These are phyloP conservation scores for Luidia sarsii DNA, from an alignment of 53 echinoderm and acorn worm species.

Conservation along the genomic window DNA sequence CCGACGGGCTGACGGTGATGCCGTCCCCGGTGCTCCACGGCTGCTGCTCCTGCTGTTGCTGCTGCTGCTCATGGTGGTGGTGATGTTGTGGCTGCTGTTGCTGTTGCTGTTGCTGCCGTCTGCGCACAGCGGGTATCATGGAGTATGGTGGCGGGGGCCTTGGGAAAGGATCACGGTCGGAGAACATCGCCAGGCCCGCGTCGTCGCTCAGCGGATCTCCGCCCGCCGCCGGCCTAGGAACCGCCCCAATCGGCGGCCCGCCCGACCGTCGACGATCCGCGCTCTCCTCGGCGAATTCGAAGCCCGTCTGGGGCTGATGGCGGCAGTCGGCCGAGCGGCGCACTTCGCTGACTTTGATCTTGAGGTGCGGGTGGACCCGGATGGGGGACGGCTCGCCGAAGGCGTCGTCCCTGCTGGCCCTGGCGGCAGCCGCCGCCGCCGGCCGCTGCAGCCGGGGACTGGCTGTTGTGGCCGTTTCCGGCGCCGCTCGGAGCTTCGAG, in stretches of 20 bases:
- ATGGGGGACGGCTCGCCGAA: neutral
- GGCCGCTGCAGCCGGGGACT: too few species aligned
- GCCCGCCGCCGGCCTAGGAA: neutral
- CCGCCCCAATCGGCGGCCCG: neutral
- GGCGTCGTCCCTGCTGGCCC: too few species aligned
- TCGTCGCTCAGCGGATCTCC: too few species aligned
- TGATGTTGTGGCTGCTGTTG: too few species aligned
- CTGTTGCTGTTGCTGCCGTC: neutral
- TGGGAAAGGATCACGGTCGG: conserved; percentile 20
- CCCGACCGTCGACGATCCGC: neutral
- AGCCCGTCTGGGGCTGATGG: neutral
- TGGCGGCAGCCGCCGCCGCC: too few species aligned
- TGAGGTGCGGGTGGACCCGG: neutral
- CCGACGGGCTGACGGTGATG: conserved; percentile 46
- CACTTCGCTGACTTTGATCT: neutral
- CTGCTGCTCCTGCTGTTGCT: too few species aligned
- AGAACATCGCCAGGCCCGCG: neutral
- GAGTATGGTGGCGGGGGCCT: neutral
- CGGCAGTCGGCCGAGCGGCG: neutral
- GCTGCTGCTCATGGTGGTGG: too few species aligned
- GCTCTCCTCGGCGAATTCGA: neutral
- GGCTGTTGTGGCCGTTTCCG: neutral
- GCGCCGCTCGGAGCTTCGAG: neutral
- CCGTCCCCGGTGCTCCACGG: conserved; percentile 45
- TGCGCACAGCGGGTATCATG: neutral